A percentile compares a stretch with the other conserved stretches of the same genome.
Evolutionary conservation across 2,797 vertebrate species (phyloP).

Genomic region (Oreortyx pictus): DNA sequence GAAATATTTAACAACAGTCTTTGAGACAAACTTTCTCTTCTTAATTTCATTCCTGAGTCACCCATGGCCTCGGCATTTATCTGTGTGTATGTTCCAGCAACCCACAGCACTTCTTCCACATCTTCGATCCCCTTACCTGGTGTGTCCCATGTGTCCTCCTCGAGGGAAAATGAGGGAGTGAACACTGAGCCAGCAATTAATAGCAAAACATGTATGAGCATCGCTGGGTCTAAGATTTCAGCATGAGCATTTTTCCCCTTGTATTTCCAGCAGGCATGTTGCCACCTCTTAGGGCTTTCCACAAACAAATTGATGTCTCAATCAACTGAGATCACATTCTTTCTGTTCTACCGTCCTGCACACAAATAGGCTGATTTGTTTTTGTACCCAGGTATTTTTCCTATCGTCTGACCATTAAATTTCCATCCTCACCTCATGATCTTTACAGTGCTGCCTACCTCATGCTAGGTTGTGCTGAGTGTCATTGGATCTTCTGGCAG

Average conservation of each 20-base stretch:
- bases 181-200: conserved; percentile 2
- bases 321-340: not conserved
- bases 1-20: not conserved
- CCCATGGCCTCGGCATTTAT: rapidly evolving
- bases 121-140: not conserved
- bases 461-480: not conserved
- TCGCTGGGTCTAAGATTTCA: not conserved
- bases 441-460: conserved; percentile 34
- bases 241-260: not conserved
- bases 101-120: not conserved
- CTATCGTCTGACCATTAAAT: not conserved
- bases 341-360: not conserved
- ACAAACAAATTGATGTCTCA: conserved; percentile 15
- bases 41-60: not conserved
- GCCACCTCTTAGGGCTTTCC: conserved; percentile 1
- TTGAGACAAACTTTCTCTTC: not conserved
- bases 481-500: conserved; percentile 37
- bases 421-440: conserved; percentile 24
- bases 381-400: not conserved
- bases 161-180: not conserved
- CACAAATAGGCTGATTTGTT: not conserved
- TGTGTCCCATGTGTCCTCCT: not conserved
- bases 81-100: not conserved
- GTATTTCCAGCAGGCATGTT: conserved; percentile 28
- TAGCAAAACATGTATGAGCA: not conserved